Evolutionary conservation across 2,797 vertebrate species (phyloP), one percentile per base, ranked within the genome.

Genomic region (Cottoperca gobio): DNA sequence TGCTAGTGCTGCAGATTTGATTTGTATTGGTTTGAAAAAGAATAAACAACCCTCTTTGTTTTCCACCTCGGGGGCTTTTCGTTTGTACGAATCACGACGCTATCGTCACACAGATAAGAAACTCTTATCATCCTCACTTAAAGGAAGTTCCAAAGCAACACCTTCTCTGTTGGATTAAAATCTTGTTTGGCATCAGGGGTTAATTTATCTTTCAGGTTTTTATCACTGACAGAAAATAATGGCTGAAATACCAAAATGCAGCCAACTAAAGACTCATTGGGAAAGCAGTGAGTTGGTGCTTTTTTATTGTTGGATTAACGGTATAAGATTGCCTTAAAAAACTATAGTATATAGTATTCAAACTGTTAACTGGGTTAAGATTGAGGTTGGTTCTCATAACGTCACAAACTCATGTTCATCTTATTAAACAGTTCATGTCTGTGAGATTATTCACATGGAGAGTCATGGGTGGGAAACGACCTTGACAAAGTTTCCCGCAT

Each of bases 21-120:
- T 72, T 54, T 82, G 59, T 65, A 28, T 17, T 73, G 2, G 45
- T 17, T 78, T n/a, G 2, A 76, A 78, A 35, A 70, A 1, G 26
- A 89, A 85, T 86, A 88, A 89, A 92, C 19, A 24, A 37, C 1
- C 3, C 5, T 50, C 33, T 64, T 59, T 67, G 64, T 59, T 73
- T 80, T 75, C 12, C 17, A 65, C 17, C 0, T 45, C 23, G 1
- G 8, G 3, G 19, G 10, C 37, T 0, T 13, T 62, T 73, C 21
- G 17, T 78, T 78, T 76, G 37, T 61, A 19, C 0, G 2, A 61
- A 40, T 61, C 35, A 21, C 1, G 1, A 64, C 45, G n/a, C 33
- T 55, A 6, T 77, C 77, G 16, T 70, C 21, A 50, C 31, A 70
- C 31, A 37, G 12, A 76, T 35, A 16, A 71, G 16, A 72, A 49